Base-by-base conservation (phyloP, 2,888 invertebrate species). In the Colostygia pectinataria region DNA sequence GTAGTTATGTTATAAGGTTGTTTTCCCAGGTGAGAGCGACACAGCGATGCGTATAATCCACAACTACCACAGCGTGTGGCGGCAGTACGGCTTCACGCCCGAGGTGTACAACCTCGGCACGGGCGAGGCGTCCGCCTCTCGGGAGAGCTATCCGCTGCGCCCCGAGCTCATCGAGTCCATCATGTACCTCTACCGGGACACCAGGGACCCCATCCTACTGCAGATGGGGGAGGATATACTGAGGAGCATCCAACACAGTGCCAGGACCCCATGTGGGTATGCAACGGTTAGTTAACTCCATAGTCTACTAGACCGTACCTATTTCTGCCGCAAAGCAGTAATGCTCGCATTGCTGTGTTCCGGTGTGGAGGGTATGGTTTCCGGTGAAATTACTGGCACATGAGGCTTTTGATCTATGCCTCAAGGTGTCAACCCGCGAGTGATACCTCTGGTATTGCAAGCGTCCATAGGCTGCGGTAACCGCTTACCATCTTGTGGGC, bases 91-190 rank as follows among this genome's bases (percentile, higher is more conserved):
- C 0, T 98, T 99, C 73, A 95, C 98, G 0, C 99, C 99, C 0
- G 99, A 99, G 77, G 98, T 99, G 73, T 99, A 98, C 83, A 98
- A 98, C 77, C 96, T 99, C 61, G 95, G 97, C 0, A 94, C 95
- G 38, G 95, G 94, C 0, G 96, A 97, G 72, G 97, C 96, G 0
- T 95, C 96, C 0, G 87, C 92, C 0, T 95, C 97, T 55, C 91
- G 98, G 9, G 93, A 93, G 66, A 97, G 97, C 43, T 99, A 99
- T 80, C 99, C 99, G 0, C 86, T 99, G 28, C 91, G 99, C 33
- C 99, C 99, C 0, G 99, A 99, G 82, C 92, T 99, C 2, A 95
- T 97, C 6, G 99, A 99, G 84, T 98, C 98, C 10, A 95, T 98
- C 23, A 98, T 99, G 98, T 98, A 99, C 74, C 87, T 99, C 41